Evolutionary conservation across 2,888 invertebrate genomes (phyloP).

Genomic region (Cheilosia soror): DNA sequence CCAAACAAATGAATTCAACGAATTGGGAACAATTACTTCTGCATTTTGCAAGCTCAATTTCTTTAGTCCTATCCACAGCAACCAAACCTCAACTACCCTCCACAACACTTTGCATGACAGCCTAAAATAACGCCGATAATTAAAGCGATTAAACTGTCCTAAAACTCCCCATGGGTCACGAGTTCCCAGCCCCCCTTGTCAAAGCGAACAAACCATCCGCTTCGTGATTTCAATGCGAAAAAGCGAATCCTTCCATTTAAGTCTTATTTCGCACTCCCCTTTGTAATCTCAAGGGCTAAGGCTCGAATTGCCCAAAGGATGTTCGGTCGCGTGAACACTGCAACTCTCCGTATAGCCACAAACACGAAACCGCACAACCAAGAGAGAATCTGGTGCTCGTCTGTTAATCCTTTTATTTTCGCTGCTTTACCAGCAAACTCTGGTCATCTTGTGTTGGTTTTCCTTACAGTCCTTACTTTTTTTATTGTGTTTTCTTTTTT

Average conservation of each 20-base stretch:
- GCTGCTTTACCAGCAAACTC: slow-evolving; percentile 8
- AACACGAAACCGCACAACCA: slow-evolving; percentile 29
- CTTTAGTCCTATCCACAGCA: neutral
- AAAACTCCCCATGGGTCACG: neutral
- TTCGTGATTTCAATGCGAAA: slow-evolving; percentile 1
- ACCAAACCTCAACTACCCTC: neutral
- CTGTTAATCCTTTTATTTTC: slow-evolving; percentile 42
- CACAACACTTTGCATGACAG: neutral
- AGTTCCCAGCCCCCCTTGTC: neutral
- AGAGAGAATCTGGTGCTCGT: slow-evolving; percentile 14
- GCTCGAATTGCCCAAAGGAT: slow-evolving; percentile 17
- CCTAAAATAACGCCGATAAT: slow-evolving; percentile 21
- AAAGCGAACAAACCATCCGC: neutral
- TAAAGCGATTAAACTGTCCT: slow-evolving; percentile 8
- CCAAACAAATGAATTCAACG: no score
- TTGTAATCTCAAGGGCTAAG: neutral
- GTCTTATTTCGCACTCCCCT: neutral
- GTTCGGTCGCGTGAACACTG: slow-evolving; percentile 7
- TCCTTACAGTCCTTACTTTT: neutral
- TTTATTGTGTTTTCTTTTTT: neutral
- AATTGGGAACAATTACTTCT: no score
- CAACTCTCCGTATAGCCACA: slow-evolving; percentile 14
- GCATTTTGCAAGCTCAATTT: no score
- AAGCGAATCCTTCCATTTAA: neutral
- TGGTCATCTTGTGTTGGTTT: slow-evolving; percentile 33